phyloP scores from a whole-genome alignment of 1,140 invertebrate species.

The Drosophila simulans region DNA sequence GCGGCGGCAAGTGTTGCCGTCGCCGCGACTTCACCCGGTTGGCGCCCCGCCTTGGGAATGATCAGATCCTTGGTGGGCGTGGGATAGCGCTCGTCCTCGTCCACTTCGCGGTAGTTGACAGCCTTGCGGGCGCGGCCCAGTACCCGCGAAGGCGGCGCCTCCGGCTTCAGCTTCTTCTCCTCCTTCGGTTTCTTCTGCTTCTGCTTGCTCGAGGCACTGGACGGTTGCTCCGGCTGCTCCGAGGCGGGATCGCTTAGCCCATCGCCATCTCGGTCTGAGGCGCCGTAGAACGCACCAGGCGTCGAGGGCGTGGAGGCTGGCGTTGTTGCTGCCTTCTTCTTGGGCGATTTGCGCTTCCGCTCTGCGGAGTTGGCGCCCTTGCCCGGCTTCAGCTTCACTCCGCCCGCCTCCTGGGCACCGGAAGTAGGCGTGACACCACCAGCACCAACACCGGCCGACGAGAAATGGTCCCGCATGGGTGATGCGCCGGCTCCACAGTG shows the following conservation, averaged over 20 bases:
- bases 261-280: constrained; percentile 37
- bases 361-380: constrained; percentile 85
- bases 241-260: constrained; percentile 21
- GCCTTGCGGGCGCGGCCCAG: constrained; percentile 73
- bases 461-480: constrained; percentile 73
- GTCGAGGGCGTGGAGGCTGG: constrained; percentile 34
- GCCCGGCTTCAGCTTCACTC: constrained; percentile 76
- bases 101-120: constrained; percentile 83
- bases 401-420: constrained; percentile 34
- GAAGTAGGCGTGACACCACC: constrained; percentile 15
- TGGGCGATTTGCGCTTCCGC: constrained; percentile 81
- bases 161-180: constrained; percentile 83
- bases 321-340: constrained; percentile 50
- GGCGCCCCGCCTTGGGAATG: constrained; percentile 59
- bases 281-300: constrained; percentile 50
- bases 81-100: constrained; percentile 78
- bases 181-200: constrained; percentile 75
- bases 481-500: constrained; percentile 84
- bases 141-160: constrained; percentile 82
- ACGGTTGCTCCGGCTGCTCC: constrained; percentile 40
- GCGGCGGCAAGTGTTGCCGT: constrained; percentile 14
- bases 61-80: constrained; percentile 83
- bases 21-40: constrained; percentile 14
- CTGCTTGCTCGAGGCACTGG: constrained; percentile 24
- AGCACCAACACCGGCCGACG: not conserved